Evolutionary conservation across 2,113 vertebrate species (phyloP).

Genomic region (Murina feae): DNA sequence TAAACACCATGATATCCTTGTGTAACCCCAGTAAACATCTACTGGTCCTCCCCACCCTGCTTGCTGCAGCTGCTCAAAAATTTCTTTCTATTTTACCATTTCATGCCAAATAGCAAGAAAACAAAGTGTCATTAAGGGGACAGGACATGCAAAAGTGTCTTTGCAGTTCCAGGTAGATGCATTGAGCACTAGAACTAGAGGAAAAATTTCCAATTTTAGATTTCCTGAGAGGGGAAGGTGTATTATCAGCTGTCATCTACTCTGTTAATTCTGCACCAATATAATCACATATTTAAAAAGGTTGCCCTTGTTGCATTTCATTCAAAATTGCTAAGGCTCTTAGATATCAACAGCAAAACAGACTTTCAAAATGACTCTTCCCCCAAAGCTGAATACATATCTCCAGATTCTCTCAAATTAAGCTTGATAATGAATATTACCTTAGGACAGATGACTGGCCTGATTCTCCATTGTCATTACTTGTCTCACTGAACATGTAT

Average conservation of each 20-base stretch:
- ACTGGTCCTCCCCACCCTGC: neutral
- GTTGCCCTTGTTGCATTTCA: conserved; percentile 28
- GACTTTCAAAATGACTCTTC: conserved; percentile 17
- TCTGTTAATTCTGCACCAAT: neutral
- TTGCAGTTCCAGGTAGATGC: neutral
- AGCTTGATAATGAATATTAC: conserved; percentile 52
- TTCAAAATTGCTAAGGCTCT: conserved; percentile 36
- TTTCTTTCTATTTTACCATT: neutral
- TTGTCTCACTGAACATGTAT: conserved; percentile 33
- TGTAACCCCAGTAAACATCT: neutral
- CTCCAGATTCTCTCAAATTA: conserved; percentile 28
- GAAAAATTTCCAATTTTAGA: neutral
- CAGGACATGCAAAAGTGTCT: neutral
- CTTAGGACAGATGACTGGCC: conserved; percentile 54
- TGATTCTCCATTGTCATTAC: conserved; percentile 45
- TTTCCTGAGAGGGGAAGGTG: neutral
- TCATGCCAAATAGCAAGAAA: neutral
- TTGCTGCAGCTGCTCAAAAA: neutral
- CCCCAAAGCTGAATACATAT: conserved; percentile 20
- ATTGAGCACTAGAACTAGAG: neutral
- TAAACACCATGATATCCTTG: neutral
- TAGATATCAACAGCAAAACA: neutral
- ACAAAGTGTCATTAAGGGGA: neutral
- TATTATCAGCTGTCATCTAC: neutral
- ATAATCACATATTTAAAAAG: neutral